Conservation (phyloP, 2,888 invertebrate genomes). For the Erebia aethiops region DNA sequence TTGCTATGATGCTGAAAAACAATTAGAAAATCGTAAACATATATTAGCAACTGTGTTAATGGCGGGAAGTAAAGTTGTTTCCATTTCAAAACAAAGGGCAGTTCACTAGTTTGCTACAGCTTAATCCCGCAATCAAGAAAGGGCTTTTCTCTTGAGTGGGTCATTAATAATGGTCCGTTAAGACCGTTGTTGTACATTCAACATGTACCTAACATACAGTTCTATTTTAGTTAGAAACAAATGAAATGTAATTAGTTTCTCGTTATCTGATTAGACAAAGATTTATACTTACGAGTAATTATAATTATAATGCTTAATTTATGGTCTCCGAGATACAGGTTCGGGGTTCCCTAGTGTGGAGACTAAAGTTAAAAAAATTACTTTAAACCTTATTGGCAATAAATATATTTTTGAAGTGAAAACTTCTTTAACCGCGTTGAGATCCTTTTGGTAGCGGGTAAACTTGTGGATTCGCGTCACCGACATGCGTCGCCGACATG, state of each 20-base stretch:
- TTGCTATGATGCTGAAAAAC: too few species aligned
- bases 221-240: conserved; percentile 2
- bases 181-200: conserved; percentile 27
- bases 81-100: conserved; percentile 27
- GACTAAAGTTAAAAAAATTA: too few species aligned
- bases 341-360: too few species aligned
- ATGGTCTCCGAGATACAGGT: too few species aligned
- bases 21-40: too few species aligned
- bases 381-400: too few species aligned
- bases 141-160: conserved; percentile 32
- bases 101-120: conserved; percentile 29
- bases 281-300: background rate
- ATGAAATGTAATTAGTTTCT: background rate
- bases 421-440: too few species aligned
- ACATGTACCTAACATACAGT: conserved; percentile 1
- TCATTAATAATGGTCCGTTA: conserved; percentile 32
- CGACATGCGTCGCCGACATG: too few species aligned
- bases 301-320: too few species aligned
- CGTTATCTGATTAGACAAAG: background rate
- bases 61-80: conserved; percentile 18
- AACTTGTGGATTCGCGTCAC: too few species aligned
- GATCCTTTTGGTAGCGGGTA: too few species aligned
- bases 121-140: conserved; percentile 36
- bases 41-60: background rate
- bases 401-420: too few species aligned